Evolutionary conservation across 2,888 invertebrate species (phyloP), one percentile per base, ranked within the genome.

Genomic region (Tyria jacobaeae): DNA sequence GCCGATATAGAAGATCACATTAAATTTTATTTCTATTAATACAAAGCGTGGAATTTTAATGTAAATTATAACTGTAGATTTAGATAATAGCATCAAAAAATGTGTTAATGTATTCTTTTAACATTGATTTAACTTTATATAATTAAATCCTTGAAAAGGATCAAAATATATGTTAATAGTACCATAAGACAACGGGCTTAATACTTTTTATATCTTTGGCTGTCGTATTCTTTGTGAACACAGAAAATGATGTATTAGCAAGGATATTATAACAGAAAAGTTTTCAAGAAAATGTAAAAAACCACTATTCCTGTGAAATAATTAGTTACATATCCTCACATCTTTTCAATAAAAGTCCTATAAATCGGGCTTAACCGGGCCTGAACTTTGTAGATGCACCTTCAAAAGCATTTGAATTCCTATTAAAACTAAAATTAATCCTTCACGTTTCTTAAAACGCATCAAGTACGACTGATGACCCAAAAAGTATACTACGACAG

Each of bases 381-480:
- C 70, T 67, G 78, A 83, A 82, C 80, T 79, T 81, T 80, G 76
- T 75, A 71, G 68, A 58, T 52, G 57, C 60, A 66, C 69, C 71
- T 81, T 82, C 79, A 83, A 82, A 84, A 81, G 83, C 81, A 72
- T 82, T 80, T 81, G 76, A 82, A 87, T 87, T 89, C 85, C 82
- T 85, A 84, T 85, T 87, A 88, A 86, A 85, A 85, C 89, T 88
- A 88, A 89, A 90, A 88, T 88, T 88, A 90, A 91, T 90, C 86
- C 85, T 76, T 74, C 70, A 73, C 80, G 73, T 86, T 89, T 89
- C 88, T 88, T 81, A 85, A 90, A 90, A 90, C 86, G 88, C 89
- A 86, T 89, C 88, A 90, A 90, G 89, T 83, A 75, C 84, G 83
- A 90, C 84, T 89, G 89, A 90, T 86, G 88, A 84, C 84, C 87